Evolutionary conservation across 2,797 vertebrate genomes (phyloP).

Genomic region (Eulemur rubriventer): DNA sequence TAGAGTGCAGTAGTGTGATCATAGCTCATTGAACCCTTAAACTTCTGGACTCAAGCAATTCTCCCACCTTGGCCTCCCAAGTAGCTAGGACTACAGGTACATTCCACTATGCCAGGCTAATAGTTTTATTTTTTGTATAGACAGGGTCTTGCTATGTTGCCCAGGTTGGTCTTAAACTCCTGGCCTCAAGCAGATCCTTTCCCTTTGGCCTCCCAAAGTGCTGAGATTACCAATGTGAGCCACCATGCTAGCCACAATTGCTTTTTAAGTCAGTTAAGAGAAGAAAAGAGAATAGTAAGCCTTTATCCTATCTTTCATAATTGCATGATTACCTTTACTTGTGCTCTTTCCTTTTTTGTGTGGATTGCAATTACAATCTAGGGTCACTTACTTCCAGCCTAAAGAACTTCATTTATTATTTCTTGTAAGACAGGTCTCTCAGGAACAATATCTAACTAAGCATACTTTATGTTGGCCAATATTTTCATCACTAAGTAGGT

Average conservation of each 20-base stretch:
- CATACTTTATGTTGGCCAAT: constrained; percentile 20
- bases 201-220: neutral
- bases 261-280: neutral
- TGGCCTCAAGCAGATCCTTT: neutral
- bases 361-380: neutral
- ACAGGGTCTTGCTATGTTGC: neutral
- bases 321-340: neutral
- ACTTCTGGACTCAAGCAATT: neutral
- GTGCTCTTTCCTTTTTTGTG: neutral
- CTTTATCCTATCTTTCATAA: neutral
- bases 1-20: neutral
- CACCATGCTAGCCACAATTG: neutral
- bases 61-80: neutral
- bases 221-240: neutral
- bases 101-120: neutral
- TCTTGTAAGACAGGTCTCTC: neutral
- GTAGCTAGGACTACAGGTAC: neutral
- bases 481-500: neutral
- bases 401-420: neutral
- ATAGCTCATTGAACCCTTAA: neutral
- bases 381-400: neutral
- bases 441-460: neutral
- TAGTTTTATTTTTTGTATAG: neutral
- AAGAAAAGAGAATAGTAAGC: neutral
- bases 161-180: neutral